Percentiles rank a stretch among this genome's conserved stretches.
phyloP scores from a whole-genome alignment of 2,113 vertebrate genomes.

The Struthio camelus region DNA sequence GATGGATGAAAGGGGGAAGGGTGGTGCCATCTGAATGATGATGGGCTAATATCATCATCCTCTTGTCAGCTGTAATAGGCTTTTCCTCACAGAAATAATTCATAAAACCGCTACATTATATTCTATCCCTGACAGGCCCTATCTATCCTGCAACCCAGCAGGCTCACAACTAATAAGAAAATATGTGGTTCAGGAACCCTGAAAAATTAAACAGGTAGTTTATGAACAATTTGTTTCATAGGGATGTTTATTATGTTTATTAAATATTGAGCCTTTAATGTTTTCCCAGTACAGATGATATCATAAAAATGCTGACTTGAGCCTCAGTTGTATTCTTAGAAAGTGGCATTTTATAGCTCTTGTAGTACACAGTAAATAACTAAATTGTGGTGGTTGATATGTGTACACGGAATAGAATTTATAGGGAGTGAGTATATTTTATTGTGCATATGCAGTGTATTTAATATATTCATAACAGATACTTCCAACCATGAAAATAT shows the following conservation, averaged over 20 bases:
- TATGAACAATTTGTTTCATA: conserved; percentile 98
- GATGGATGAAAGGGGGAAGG: conserved; percentile 97
- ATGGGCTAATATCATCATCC: conserved; percentile 99
- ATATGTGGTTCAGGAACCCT: conserved; percentile 98
- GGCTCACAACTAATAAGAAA: conserved; percentile 99
- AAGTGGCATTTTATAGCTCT: conserved; percentile 81
- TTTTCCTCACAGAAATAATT: conserved; percentile 99
- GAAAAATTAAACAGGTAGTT: conserved; percentile 99
- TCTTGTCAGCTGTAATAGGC: conserved; percentile 99
- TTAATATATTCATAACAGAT: conserved; percentile 32
- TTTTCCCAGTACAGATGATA: conserved; percentile 81
- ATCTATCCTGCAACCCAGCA: conserved; percentile 98
- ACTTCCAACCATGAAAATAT: conserved; percentile 30
- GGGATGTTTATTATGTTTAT: conserved; percentile 97
- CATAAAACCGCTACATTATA: conserved; percentile 98
- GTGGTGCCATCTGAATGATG: conserved; percentile 98
- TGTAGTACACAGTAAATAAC: conserved; percentile 80
- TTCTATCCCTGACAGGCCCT: conserved; percentile 95
- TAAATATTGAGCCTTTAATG: conserved; percentile 88
- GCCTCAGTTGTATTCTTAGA: conserved; percentile 82
- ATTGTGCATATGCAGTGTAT: conserved; percentile 1
- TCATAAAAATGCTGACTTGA: conserved; percentile 86
- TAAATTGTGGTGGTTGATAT: conserved; percentile 76
- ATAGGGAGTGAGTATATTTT: conserved; percentile 35
- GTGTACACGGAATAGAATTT: conserved; percentile 64